Evolutionary conservation across 2,113 vertebrate genomes (phyloP).

Genomic region (Gymnobelideus leadbeateri): DNA sequence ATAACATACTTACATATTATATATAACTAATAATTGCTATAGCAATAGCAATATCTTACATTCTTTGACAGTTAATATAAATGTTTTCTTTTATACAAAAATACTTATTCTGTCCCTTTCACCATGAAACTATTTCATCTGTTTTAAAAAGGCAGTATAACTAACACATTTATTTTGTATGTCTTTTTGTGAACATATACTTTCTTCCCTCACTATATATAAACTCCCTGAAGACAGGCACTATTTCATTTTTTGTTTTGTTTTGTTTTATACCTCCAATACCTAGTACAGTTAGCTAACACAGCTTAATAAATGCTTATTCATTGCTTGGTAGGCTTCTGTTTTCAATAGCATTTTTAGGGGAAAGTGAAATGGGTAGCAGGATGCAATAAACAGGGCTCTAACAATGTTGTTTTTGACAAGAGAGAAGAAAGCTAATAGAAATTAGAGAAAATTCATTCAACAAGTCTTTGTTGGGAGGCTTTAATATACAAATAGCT

Average conservation of each 20-base stretch:
- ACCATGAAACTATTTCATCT: neutral
- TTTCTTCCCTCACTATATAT: neutral
- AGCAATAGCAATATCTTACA: neutral
- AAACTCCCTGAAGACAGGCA: neutral
- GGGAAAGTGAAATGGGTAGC: neutral
- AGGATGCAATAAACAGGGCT: neutral
- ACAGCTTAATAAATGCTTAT: neutral
- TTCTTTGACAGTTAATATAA: neutral
- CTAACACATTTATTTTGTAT: neutral
- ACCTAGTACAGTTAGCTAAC: neutral
- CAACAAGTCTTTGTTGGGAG: neutral
- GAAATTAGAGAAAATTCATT: neutral
- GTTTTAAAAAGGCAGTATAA: neutral
- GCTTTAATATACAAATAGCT: neutral
- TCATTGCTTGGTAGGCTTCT: neutral
- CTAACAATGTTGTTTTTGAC: neutral
- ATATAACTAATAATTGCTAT: neutral
- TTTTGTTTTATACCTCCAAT: neutral
- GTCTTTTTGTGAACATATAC: neutral
- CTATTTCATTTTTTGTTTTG: neutral
- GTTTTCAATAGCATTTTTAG: neutral
- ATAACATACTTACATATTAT: no score
- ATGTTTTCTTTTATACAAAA: neutral
- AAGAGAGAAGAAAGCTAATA: neutral
- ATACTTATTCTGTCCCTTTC: neutral